phyloP scores from a whole-genome alignment of 2,888 invertebrate species.

The Heliconius erato region DNA sequence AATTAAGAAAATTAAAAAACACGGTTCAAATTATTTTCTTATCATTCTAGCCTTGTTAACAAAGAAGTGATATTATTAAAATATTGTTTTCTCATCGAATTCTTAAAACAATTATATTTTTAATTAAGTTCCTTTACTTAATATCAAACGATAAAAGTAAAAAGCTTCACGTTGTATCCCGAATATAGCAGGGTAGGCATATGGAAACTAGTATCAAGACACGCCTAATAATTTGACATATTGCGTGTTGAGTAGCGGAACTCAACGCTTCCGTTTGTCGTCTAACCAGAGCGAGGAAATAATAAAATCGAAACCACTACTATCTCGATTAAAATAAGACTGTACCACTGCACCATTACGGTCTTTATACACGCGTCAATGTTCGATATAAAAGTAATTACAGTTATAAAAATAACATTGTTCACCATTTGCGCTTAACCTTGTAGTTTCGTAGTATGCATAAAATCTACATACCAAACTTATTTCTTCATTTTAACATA shows the following conservation, averaged over 20 bases:
- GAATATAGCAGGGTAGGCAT: not conserved
- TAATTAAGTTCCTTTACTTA: not conserved
- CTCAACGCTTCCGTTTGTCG: not conserved
- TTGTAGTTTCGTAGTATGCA: not conserved
- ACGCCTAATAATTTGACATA: not conserved
- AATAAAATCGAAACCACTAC: not conserved
- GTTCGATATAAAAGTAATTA: not conserved
- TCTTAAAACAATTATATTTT: no score
- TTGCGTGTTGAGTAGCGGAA: not conserved
- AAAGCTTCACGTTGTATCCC: not conserved
- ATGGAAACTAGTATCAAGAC: not conserved
- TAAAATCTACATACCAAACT: constrained; percentile 3
- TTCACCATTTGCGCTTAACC: not conserved
- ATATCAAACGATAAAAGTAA: not conserved
- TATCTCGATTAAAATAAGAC: not conserved
- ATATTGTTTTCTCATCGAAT: no score
- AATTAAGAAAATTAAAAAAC: not conserved
- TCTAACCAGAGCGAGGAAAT: not conserved
- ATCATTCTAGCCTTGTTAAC: not conserved
- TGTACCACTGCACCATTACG: not conserved
- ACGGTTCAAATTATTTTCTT: not conserved
- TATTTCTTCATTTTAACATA: constrained; percentile 2
- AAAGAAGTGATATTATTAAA: not conserved
- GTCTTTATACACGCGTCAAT: not conserved
- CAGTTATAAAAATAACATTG: not conserved